These are phyloP conservation scores for Branchipolynoe longqiensis DNA, from an alignment of 2,888 invertebrate genomes.

Conservation along the genomic window DNA sequence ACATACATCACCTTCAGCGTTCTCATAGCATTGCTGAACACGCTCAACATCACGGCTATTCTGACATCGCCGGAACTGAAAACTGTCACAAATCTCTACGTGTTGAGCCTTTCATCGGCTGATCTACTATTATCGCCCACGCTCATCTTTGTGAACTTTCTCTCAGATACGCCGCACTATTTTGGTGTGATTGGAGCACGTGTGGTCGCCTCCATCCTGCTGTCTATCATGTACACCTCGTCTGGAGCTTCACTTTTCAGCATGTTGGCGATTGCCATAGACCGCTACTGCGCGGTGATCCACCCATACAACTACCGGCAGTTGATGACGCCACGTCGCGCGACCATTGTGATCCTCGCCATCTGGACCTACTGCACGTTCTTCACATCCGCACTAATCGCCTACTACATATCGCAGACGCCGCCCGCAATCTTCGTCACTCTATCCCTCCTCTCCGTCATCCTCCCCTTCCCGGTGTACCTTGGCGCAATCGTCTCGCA, in stretches of 20 bases:
- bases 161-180: not conserved
- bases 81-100: slow-evolving; percentile 40
- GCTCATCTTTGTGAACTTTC: slow-evolving; percentile 16
- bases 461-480: slow-evolving; percentile 41
- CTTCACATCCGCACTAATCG: slow-evolving; percentile 24
- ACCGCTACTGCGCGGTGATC: slow-evolving; percentile 38
- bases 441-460: slow-evolving; percentile 2
- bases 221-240: slow-evolving; percentile 4
- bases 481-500: slow-evolving; percentile 20
- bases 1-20: slow-evolving; percentile 22
- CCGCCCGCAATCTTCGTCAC: slow-evolving; percentile 11
- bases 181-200: not conserved
- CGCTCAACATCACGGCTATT: slow-evolving; percentile 46
- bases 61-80: slow-evolving; percentile 5
- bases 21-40: slow-evolving; percentile 2
- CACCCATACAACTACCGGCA: slow-evolving; percentile 50
- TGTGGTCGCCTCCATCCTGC: not conserved
- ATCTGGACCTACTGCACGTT: slow-evolving; percentile 19
- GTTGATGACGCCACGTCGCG: slow-evolving; percentile 37
- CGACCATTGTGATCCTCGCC: slow-evolving; percentile 8
- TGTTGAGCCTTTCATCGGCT: slow-evolving; percentile 33
- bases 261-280: slow-evolving; percentile 37
- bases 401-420: slow-evolving; percentile 12
- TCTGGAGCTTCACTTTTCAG: slow-evolving; percentile 25
- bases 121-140: slow-evolving; percentile 47